phyloP scores from a whole-genome alignment of 37 sponge, comb jelly and placozoan species.

The Corticium candelabrum region DNA sequence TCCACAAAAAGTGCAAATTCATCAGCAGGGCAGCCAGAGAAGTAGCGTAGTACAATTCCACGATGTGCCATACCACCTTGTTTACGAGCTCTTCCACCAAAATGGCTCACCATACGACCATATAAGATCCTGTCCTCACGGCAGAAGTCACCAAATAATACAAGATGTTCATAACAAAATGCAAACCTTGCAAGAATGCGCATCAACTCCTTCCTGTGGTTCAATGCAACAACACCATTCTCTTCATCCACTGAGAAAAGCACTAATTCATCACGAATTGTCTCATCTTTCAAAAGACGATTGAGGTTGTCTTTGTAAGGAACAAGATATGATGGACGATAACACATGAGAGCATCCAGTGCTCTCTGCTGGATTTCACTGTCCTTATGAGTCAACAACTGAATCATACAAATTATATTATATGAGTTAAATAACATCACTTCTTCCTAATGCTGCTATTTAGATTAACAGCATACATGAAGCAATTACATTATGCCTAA shows the following conservation, averaged over 20 bases:
- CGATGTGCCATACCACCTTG: conserved; percentile 28
- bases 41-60: conserved; percentile 48
- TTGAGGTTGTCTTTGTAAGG: conserved; percentile 71
- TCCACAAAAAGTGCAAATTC: conserved; percentile 46
- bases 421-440: neutral
- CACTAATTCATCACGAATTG: conserved; percentile 51
- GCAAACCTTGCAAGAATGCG: conserved; percentile 58
- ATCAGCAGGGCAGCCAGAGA: conserved; percentile 34
- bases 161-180: neutral
- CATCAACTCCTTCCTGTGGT: conserved; percentile 43
- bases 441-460: too few species aligned
- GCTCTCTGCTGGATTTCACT: conserved; percentile 62
- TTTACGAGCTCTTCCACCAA: conserved; percentile 12
- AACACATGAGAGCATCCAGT: conserved; percentile 50
- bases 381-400: conserved; percentile 64
- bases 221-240: conserved; percentile 29
- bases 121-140: conserved; percentile 37
- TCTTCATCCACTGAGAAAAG: conserved; percentile 18
- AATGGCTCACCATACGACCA: conserved; percentile 48
- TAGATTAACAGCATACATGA: too few species aligned
- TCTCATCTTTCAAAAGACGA: conserved; percentile 42
- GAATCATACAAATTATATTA: neutral
- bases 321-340: conserved; percentile 36
- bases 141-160: neutral
- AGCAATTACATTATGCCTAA: too few species aligned